These are phyloP conservation scores for Polydesmus complanatus DNA, from an alignment of 2,888 invertebrate species.

Conservation along the genomic window DNA sequence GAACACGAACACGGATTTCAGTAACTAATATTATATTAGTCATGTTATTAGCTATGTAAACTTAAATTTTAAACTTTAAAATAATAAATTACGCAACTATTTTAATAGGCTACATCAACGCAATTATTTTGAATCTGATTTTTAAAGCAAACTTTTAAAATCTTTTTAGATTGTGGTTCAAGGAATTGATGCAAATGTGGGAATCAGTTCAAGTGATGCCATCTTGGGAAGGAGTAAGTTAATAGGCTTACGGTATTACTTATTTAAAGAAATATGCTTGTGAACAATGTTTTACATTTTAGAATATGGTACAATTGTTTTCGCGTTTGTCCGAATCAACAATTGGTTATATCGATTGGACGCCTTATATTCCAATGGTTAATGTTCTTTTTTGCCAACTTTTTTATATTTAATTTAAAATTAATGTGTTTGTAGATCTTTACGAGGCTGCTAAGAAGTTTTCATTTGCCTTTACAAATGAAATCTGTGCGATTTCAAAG, in stretches of 20 bases:
- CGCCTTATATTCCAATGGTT: conserved; percentile 54
- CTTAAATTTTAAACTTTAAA: background rate
- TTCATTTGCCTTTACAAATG: conserved; percentile 62
- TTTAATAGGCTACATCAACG: background rate
- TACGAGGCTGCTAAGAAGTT: conserved; percentile 43
- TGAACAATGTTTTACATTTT: conserved; percentile 22
- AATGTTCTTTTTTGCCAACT: conserved; percentile 13
- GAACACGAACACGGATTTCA: conserved; percentile 40
- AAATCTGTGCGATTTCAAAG: conserved; percentile 23
- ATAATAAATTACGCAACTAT: background rate
- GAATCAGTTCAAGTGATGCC: conserved; percentile 57
- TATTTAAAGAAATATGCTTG: conserved; percentile 17
- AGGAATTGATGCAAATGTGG: conserved; percentile 64
- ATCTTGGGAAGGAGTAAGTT: conserved; percentile 47
- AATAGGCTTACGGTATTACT: background rate
- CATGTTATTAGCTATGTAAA: background rate
- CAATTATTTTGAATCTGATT: background rate
- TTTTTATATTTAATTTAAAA: conserved; percentile 6
- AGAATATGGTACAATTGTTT: conserved; percentile 60
- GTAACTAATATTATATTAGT: conserved; percentile 21
- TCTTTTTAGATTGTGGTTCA: conserved; percentile 53
- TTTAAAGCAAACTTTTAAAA: conserved; percentile 18
- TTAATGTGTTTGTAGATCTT: conserved; percentile 9
- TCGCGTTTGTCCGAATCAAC: conserved; percentile 55
- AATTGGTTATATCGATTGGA: conserved; percentile 77